Evolutionary conservation across 2,888 invertebrate genomes (phyloP).

Genomic region (Camptogramma bilineatum): DNA sequence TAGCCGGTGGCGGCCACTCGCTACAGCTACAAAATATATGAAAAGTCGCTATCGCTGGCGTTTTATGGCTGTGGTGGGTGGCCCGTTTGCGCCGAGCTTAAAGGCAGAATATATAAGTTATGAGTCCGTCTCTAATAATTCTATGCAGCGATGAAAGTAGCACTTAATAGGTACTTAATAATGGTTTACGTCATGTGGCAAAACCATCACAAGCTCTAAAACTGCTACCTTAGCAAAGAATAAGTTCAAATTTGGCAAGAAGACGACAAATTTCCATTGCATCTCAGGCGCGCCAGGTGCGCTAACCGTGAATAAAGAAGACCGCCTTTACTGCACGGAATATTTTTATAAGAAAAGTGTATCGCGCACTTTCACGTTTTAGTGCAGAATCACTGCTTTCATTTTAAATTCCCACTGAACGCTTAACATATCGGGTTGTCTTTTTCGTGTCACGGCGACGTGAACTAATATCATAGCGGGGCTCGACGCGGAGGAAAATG

Average conservation of each 20-base stretch:
- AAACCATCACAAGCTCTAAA: constrained; percentile 34
- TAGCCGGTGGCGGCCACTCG: no score
- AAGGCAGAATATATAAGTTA: no score
- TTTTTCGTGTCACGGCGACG: constrained; percentile 45
- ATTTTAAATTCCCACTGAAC: constrained; percentile 58
- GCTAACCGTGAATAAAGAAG: constrained; percentile 70
- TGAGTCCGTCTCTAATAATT: no score
- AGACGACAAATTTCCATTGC: constrained; percentile 77
- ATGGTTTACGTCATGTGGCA: neutral
- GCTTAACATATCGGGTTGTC: constrained; percentile 56
- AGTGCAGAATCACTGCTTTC: constrained; percentile 63
- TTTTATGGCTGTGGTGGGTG: no score
- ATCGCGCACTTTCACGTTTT: constrained; percentile 56
- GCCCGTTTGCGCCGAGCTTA: no score
- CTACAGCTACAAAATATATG: no score
- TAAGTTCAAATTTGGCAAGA: constrained; percentile 74
- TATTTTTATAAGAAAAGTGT: constrained; percentile 72
- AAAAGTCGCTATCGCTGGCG: no score
- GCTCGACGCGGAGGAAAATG: constrained; percentile 38
- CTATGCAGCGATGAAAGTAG: neutral
- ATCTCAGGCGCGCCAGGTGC: constrained; percentile 66
- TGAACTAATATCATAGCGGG: constrained; percentile 42
- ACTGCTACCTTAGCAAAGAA: constrained; percentile 61
- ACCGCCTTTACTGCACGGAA: constrained; percentile 58
- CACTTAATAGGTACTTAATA: neutral